Conservation (phyloP, 2,113 vertebrate genomes). For the Rissa tridactyla region DNA sequence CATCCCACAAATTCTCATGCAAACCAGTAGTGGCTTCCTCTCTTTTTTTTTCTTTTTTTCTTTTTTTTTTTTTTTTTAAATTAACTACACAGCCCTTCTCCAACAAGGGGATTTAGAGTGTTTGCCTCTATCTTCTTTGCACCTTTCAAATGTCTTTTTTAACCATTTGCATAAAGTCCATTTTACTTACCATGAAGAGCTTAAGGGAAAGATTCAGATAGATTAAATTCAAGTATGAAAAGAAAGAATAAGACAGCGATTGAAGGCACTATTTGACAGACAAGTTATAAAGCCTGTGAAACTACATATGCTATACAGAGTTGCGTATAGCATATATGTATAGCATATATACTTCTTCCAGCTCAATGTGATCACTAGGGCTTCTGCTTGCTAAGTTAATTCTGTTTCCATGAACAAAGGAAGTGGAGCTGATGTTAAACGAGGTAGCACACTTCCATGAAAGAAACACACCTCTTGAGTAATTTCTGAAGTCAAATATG, state of each 20-base stretch:
- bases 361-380: neutral
- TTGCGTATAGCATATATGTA: neutral
- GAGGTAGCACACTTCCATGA: neutral
- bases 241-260: neutral
- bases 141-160: conserved; percentile 61
- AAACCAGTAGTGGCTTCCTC: conserved; percentile 67
- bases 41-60: neutral
- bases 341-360: neutral
- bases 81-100: conserved; percentile 53
- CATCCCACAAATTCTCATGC: conserved; percentile 72
- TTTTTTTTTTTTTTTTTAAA: neutral
- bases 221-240: neutral
- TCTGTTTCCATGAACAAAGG: neutral
- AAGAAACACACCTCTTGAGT: neutral
- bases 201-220: neutral
- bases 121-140: conserved; percentile 57
- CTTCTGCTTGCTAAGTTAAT: neutral
- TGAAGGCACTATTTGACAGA: neutral
- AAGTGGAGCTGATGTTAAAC: neutral
- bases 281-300: neutral
- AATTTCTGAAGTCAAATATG: neutral
- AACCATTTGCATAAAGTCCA: neutral
- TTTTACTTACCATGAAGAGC: neutral
- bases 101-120: conserved; percentile 52
- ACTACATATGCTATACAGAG: neutral